Base-by-base conservation (phyloP, 2,888 invertebrate species). In the Lathronympha strigana region DNA sequence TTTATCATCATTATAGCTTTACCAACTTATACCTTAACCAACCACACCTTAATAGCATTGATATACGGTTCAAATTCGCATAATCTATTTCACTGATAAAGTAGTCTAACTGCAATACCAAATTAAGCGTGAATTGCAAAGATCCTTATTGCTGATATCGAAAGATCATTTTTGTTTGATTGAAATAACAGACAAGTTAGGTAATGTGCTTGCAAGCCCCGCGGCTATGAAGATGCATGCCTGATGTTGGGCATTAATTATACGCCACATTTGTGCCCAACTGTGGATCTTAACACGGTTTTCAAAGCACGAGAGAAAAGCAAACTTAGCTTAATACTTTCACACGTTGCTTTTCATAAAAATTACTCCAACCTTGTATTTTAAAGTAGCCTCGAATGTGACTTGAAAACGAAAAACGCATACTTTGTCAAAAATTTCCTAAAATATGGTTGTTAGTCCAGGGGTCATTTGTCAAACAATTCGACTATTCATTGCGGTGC, bases 181-280 rank as follows among this genome's bases (percentile, higher is more conserved):
- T 9, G 4, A 43, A 25, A 3, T 19, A n/a, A 13, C 4, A 31
- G 43, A 31, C 21, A 21, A 13, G 31, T 45, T 43, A 28, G 55
- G 55, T 13, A 43, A 9, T 28, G 17, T 28, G n/a, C 36, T 45
- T 54, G 45, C 36, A 28, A 38, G 53, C 21, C 64, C 2, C 38
- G 47, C 36, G 61, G 66, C 66, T 40, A 61, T 49, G 61, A 47
- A 66, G 60, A 61, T 66, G 61, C 60, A 61, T 49, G 64, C 51
- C 38, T 45, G 53, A 45, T 53, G 64, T 38, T 40, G 54, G 28
- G 23, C 61, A 61, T 66, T 66, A 61, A 61, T 66, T 66, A 61
- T 47, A 54, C 17, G 36, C 13, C 54, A 61, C 61, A 54, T 66
- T 54, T 49, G 47, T 61, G 53, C 58, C 9, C n/a, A 51, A 60